phyloP scores from a whole-genome alignment of 2,888 invertebrate species.

The Sturmia bella region DNA sequence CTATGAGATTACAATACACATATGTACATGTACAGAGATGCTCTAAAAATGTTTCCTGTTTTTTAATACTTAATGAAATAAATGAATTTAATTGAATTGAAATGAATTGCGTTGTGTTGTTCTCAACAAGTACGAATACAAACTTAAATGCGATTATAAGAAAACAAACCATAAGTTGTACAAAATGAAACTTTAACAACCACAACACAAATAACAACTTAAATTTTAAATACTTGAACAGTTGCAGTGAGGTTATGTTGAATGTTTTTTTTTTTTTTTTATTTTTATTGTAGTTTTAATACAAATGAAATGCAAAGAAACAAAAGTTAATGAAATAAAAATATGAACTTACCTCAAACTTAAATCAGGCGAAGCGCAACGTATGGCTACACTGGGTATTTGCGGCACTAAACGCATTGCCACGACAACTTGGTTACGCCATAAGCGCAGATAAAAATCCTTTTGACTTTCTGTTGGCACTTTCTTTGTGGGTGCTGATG shows the following conservation, averaged over 20 bases:
- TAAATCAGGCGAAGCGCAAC: slow-evolving; percentile 96
- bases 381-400: slow-evolving; percentile 91
- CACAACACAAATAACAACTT: not conserved
- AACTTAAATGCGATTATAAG: slow-evolving; percentile 41
- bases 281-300: too few species aligned
- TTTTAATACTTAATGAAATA: slow-evolving; percentile 37
- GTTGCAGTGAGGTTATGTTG: slow-evolving; percentile 38
- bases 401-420: slow-evolving; percentile 98
- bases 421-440: slow-evolving; percentile 98
- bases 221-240: slow-evolving; percentile 35
- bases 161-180: slow-evolving; percentile 31
- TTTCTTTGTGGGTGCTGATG: slow-evolving; percentile 93
- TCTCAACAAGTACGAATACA: slow-evolving; percentile 11
- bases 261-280: slow-evolving; percentile 14
- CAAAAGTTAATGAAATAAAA: slow-evolving; percentile 41
- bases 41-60: not conserved
- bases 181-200: slow-evolving; percentile 2
- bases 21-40: not conserved
- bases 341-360: slow-evolving; percentile 88
- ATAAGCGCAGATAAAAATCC: slow-evolving; percentile 97
- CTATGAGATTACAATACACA: slow-evolving; percentile 20
- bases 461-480: slow-evolving; percentile 91
- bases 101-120: slow-evolving; percentile 23
- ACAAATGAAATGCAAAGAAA: slow-evolving; percentile 29
- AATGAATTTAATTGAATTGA: slow-evolving; percentile 29